Conservation (phyloP, 92 coral and sea anemone genomes). For the Bergia sp. region DNA sequence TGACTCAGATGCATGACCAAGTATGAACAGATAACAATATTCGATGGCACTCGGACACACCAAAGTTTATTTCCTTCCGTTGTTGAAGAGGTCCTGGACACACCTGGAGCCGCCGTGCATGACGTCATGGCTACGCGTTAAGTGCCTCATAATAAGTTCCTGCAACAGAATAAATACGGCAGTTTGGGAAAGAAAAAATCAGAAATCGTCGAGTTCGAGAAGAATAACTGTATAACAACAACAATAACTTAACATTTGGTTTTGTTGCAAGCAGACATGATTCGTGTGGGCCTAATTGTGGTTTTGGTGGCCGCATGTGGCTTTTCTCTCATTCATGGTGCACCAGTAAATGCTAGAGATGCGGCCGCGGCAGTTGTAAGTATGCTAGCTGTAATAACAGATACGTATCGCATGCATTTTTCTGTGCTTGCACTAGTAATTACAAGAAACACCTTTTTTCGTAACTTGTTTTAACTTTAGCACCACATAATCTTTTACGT, state of each 20-base stretch:
- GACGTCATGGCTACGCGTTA: background rate
- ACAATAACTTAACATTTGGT: background rate
- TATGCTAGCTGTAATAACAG: background rate
- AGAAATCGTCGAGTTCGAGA: background rate
- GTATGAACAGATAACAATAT: background rate
- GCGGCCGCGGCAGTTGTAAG: background rate
- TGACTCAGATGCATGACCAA: background rate
- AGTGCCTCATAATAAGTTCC: background rate
- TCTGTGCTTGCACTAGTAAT: background rate
- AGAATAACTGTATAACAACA: background rate
- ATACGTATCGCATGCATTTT: background rate
- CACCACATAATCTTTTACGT: background rate
- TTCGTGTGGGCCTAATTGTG: background rate
- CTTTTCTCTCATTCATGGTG: background rate
- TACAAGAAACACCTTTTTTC: background rate
- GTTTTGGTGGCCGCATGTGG: background rate
- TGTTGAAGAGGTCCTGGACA: background rate
- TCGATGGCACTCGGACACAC: background rate
- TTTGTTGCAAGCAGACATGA: background rate
- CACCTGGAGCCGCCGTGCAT: background rate
- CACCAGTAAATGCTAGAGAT: background rate
- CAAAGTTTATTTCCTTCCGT: background rate
- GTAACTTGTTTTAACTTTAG: background rate
- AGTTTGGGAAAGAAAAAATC: background rate
- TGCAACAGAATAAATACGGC: background rate